Base-by-base conservation (phyloP, 2,888 invertebrate genomes). In the Amaurobius ferox region DNA sequence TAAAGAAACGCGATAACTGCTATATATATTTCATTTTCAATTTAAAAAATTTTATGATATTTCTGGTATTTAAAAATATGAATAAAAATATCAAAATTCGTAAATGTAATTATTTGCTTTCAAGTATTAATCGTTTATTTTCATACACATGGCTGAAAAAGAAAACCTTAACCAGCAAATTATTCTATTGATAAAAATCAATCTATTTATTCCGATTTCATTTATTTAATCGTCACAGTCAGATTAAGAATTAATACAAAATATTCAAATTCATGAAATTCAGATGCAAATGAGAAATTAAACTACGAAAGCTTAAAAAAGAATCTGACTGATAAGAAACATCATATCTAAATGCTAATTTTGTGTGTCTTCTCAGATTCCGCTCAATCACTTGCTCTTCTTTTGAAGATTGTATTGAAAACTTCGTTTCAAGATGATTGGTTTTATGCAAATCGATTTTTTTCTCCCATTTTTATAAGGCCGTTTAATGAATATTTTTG, bases 301-400 rank as follows among this genome's bases (percentile, higher is more conserved):
- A 55, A 55, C 23, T 55, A 55, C 55, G 16, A 5, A 1, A 2
- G 23, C 44, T 23, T 13, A 35, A 16, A 6, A 6, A 44, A 44
- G 44, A 16, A 44, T 44, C 44, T 44, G 16, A 44, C 44, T 44
- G 44, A 44, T 55, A 55, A 55, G 55, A 55, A 23, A 23, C 55
- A 55, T 55, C 55, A 55, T 55, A 55, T 55, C 19, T 55, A 55
- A 55, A 55, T 55, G 55, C 55, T 55, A 55, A 55, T 55, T 55
- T 16, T 16, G 16, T 23, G 55, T 55, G 55, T 55, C 23, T 55
- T 16, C 11, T 23, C 3, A 23, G 55, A 19, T 55, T 23, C 55
- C 19, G 23, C 23, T 55, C 55, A 55, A 23, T 23, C 55, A 11
- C 23, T 55, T 55, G 19, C 11, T 23, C 23, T 23, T 1, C 2